A percentile compares a stretch with the other conserved stretches of the same genome.
These are phyloP conservation scores for Lasioglossum pauxillum DNA, from an alignment of 2,888 invertebrate species.

Conservation along the genomic window DNA sequence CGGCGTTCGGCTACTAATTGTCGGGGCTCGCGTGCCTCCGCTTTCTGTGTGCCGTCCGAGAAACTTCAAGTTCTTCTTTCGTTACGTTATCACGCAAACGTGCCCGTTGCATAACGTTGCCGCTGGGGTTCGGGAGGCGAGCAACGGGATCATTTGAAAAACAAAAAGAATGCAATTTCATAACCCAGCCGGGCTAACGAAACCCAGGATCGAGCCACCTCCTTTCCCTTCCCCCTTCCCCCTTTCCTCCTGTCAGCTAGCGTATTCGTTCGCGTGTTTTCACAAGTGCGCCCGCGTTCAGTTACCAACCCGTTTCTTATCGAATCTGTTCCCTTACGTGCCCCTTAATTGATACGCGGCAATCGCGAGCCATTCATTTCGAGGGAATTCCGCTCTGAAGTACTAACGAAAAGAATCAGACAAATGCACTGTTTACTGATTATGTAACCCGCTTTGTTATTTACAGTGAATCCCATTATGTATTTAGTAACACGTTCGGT, in stretches of 20 bases:
- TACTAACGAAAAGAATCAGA: background rate
- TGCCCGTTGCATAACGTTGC: slow-evolving; percentile 51
- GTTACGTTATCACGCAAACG: slow-evolving; percentile 58
- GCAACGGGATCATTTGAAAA: slow-evolving; percentile 14
- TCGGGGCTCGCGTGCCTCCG: slow-evolving; percentile 52
- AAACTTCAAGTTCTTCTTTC: slow-evolving; percentile 45
- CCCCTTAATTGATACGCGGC: slow-evolving; percentile 8
- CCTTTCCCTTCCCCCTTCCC: background rate
- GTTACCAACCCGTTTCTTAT: slow-evolving; percentile 11
- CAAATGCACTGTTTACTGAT: background rate
- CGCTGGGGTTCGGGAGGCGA: slow-evolving; percentile 19
- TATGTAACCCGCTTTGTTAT: background rate
- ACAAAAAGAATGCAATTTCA: slow-evolving; percentile 13
- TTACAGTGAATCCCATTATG: background rate
- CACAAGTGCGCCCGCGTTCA: background rate
- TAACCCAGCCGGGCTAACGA: background rate
- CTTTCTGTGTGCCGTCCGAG: slow-evolving; percentile 20
- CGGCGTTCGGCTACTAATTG: slow-evolving; percentile 50
- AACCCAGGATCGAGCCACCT: background rate
- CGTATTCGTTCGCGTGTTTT: slow-evolving; percentile 9
- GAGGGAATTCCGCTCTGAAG: background rate
- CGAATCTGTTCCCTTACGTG: background rate
- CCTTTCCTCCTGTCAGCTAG: background rate
- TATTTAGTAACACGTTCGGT: too few species aligned
- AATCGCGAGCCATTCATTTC: slow-evolving; percentile 8